Evolutionary conservation across 2,797 vertebrate genomes (phyloP).

Genomic region (Basileuterus tristriatus): DNA sequence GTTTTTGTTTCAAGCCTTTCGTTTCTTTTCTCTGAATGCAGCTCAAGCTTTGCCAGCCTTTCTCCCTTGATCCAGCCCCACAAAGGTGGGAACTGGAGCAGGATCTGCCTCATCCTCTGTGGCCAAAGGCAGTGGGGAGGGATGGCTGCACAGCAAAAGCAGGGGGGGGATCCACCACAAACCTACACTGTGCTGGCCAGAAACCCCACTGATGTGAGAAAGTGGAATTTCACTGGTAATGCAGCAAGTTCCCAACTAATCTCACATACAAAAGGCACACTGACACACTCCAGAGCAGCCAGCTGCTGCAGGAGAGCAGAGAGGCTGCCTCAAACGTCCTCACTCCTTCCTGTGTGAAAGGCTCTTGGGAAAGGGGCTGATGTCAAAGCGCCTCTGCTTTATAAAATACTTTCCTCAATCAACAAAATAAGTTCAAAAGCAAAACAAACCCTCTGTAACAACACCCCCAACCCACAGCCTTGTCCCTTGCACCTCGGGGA

Average conservation of each 20-base stretch:
- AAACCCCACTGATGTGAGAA: background rate
- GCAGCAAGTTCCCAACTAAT: background rate
- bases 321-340: background rate
- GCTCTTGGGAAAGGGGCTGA: background rate
- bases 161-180: background rate
- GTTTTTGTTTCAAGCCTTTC: background rate
- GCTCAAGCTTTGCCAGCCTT: background rate
- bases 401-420: background rate
- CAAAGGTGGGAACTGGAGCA: background rate
- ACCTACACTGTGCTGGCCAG: background rate
- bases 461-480: accelerated
- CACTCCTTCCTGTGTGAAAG: accelerated
- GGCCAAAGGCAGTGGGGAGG: background rate
- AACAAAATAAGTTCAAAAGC: background rate
- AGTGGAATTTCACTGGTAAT: background rate
- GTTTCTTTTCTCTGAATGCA: background rate
- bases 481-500: background rate
- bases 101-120: background rate
- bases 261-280: background rate
- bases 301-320: background rate
- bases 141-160: background rate
- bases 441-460: background rate
- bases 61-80: background rate
- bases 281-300: background rate
- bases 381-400: background rate